Base-by-base conservation (phyloP, 2,888 invertebrate genomes). In the Melanostoma mellinum region DNA sequence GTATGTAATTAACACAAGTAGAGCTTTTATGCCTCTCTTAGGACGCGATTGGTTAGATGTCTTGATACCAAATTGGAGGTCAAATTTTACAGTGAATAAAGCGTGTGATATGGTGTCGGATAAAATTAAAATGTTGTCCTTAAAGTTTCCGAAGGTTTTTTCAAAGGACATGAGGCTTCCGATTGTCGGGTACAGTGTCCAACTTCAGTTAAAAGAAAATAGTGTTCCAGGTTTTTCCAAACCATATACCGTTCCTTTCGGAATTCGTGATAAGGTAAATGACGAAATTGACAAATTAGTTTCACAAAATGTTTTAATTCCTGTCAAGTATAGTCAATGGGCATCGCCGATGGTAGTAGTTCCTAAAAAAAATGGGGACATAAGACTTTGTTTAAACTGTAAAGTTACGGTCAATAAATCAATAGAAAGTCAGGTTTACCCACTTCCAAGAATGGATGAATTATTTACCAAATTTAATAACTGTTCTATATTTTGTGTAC, bases 361-460 rank as follows among this genome's bases (percentile, higher is more conserved):
- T 42, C 42, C 42, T 9, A 42, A 42, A 42, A 42, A 42, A n/a
- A 42, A 42, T 42, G 9, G 8, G 9, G 9, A 42, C n/a, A 3
- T 42, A 6, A 42, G 42, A n/a, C 9, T 42, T 9, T 42, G 42
- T 42, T n/a, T 42, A 8, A 42, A 42, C 8, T 42, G 42, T 42
- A 42, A 42, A 9, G 42, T 42, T 4, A n/a, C 42, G 6, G 42
- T 42, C 8, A 3, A 52, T n/a, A 42, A 42, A 42, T 4, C 42
- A 42, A 42, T 42, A 9, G 42, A 38, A 38, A 38, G 42, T 8
- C 42, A 69, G 71, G 71, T 77, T 10, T 77, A 77, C 65, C 63
- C 69, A n/a, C 38, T 77, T 10, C 63, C 42, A 2, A n/a, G 60
- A 42, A 77, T 71, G 6, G 56, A 65, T 33, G 71, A 71, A 35